A percentile compares a stretch with the other conserved stretches of the same genome.
phyloP scores from a whole-genome alignment of 2,797 vertebrate species.

The Gambelia wislizenii region DNA sequence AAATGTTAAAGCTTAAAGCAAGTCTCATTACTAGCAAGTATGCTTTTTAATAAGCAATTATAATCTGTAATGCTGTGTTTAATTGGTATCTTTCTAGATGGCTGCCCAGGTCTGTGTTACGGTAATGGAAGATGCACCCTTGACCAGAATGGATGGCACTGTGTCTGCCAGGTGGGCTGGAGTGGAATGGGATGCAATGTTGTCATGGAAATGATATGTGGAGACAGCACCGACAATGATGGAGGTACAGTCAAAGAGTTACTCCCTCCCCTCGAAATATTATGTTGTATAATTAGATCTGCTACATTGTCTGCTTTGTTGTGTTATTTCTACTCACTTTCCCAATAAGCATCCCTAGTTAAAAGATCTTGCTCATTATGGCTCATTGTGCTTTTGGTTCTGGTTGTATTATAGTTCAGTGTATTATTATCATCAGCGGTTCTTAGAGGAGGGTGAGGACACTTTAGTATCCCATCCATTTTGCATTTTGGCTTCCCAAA shows the following conservation, averaged over 20 bases:
- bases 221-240: conserved; percentile 95
- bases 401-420: neutral
- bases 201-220: conserved; percentile 98
- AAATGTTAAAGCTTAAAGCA: neutral
- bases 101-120: conserved; percentile 95
- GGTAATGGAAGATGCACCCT: conserved; percentile 96
- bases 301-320: conserved; percentile 37
- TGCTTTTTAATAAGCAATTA: neutral
- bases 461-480: too few relatives aligned
- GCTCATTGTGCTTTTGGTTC: neutral
- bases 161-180: conserved; percentile 97
- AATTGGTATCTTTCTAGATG: conserved; percentile 81
- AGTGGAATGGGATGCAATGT: conserved; percentile 94
- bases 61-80: conserved; percentile 7
- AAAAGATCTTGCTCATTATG: neutral
- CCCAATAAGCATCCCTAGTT: neutral
- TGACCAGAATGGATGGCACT: conserved; percentile 98
- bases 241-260: conserved; percentile 83
- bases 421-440: too few relatives aligned
- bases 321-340: too few relatives aligned
- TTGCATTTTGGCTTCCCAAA: too few relatives aligned
- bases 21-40: too few relatives aligned
- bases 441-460: too few relatives aligned
- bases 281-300: conserved; percentile 31
- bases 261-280: neutral